phyloP scores from a whole-genome alignment of 2,888 invertebrate genomes.

The Chaitophorus viminalis region DNA sequence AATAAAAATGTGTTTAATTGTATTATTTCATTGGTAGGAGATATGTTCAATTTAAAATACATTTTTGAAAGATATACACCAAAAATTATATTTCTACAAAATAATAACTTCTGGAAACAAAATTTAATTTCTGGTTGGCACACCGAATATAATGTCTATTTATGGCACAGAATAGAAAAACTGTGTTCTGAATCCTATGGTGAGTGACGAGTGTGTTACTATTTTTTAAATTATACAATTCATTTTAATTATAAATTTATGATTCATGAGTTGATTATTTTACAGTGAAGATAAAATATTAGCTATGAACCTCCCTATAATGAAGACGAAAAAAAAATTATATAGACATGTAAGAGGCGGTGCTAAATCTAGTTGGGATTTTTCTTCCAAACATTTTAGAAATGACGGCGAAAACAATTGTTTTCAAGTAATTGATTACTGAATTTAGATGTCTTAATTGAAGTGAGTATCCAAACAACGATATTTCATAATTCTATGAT shows the following conservation, averaged over 20 bases:
- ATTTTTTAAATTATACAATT: neutral
- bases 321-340: conserved; percentile 71
- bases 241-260: neutral
- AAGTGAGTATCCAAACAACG: too few relatives aligned
- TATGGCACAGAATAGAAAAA: conserved; percentile 74
- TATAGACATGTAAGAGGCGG: conserved; percentile 80
- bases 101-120: conserved; percentile 71
- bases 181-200: conserved; percentile 79
- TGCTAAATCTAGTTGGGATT: conserved; percentile 91
- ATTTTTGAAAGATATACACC: neutral
- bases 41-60: neutral
- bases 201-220: too few relatives aligned
- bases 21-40: too few relatives aligned
- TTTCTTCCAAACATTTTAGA: conserved; percentile 82
- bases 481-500: too few relatives aligned
- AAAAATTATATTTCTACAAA: neutral
- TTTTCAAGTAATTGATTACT: neutral
- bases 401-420: conserved; percentile 70
- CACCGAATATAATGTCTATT: conserved; percentile 70
- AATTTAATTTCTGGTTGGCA: conserved; percentile 75
- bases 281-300: conserved; percentile 72
- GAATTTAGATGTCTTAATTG: too few relatives aligned
- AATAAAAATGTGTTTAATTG: too few relatives aligned
- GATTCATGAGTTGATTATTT: conserved; percentile 13
- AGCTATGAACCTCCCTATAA: conserved; percentile 68